Base-by-base conservation (phyloP, 2,797 vertebrate genomes). In the Eulemur albifrons region DNA sequence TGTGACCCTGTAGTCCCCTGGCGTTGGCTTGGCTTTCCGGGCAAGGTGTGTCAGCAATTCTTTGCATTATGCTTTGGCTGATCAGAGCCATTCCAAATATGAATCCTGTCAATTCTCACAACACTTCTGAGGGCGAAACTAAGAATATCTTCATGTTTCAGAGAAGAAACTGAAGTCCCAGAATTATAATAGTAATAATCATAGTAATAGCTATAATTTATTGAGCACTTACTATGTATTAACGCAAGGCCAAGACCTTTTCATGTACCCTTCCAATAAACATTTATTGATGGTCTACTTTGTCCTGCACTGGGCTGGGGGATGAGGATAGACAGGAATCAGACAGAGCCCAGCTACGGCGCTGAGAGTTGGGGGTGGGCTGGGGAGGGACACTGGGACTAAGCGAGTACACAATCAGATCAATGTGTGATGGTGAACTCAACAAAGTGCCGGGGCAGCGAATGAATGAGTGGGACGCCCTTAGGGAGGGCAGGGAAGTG, bases 401-500 rank as follows among this genome's bases (percentile, higher is more conserved):
- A 52, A 50, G 45, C 23, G 25, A 38, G 25, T 20, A 32, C n/a
- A 18, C 4, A 61, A 20, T 18, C 67, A 82, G 20, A 40, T 32
- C 11, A 10, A 6, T 21, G 45, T 27, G 20, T 38, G 10, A 38
- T 13, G 48, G 72, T 63, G 57, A 69, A 83, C 45, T 8, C 10
- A 23, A 35, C 11, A 25, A 59, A 79, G 50, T 2, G 21, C 18
- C 35, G 54, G 40, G n/a, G 76, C 61, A 80, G 69, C 8, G 50
- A 67, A 59, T 25, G 40, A 45, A 13, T 0, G 6, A 45, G 52
- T 8, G 21, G 0, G 3, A 7, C 12, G 40, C 54, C 8, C 11
- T n/a, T 79, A 2, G 1, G 43, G n/a, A 72, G 54, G 40, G 48
- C 50, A 59, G 43, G 38, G 35, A 17, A 23, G 38, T 40, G 61